These are phyloP conservation scores for Ecliptopera silaceata DNA, from an alignment of 2,888 invertebrate species.

Conservation along the genomic window DNA sequence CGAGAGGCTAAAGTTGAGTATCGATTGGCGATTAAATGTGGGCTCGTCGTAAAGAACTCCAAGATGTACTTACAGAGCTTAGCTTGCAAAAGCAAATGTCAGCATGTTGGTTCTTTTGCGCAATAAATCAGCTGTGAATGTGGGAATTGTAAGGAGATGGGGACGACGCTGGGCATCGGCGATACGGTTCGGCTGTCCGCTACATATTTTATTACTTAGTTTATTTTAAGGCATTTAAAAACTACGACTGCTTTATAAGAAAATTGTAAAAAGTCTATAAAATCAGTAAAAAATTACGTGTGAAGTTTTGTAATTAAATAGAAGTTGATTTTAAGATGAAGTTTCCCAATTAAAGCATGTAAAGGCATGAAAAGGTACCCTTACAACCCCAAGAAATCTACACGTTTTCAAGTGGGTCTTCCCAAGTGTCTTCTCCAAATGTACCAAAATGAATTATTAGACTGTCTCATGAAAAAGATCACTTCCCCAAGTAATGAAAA, in stretches of 20 bases:
- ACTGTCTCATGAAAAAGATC: conserved; percentile 75
- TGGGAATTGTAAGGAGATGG: conserved; percentile 62
- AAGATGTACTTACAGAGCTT: conserved; percentile 59
- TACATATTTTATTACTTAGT: conserved; percentile 11
- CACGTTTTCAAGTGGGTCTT: conserved; percentile 60
- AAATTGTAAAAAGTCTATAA: no score
- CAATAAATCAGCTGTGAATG: conserved; percentile 68
- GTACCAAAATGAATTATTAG: conserved; percentile 80
- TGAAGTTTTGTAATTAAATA: no score
- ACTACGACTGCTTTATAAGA: no score
- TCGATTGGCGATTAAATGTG: conserved; percentile 65
- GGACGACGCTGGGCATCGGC: conserved; percentile 52
- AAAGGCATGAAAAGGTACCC: conserved; percentile 10
- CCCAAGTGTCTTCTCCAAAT: conserved; percentile 60
- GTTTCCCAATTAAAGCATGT: conserved; percentile 4
- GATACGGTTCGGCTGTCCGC: conserved; percentile 44
- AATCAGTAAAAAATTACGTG: no score
- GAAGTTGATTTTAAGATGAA: background rate
- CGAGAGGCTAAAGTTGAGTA: conserved; percentile 54
- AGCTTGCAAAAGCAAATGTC: conserved; percentile 58
- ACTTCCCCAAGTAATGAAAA: conserved; percentile 80
- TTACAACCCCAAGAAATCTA: conserved; percentile 42
- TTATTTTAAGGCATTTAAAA: background rate
- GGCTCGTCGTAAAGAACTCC: conserved; percentile 67
- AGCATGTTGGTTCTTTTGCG: conserved; percentile 58